Evolutionary conservation across 1,140 invertebrate genomes (phyloP).

Genomic region (Bicyclus anynana): DNA sequence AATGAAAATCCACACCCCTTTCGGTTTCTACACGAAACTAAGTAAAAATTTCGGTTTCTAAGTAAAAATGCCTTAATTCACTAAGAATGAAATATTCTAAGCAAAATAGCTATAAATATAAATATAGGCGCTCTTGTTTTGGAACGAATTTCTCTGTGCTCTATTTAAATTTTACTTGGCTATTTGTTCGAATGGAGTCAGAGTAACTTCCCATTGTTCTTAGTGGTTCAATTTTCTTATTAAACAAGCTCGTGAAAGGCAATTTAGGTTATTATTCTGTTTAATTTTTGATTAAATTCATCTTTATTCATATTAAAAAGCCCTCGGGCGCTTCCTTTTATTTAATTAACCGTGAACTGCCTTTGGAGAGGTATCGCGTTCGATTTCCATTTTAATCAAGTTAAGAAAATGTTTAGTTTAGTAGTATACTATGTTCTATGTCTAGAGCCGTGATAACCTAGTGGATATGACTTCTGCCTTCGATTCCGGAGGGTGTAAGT

Average conservation of each 20-base stretch:
- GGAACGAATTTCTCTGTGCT: slow-evolving; percentile 3
- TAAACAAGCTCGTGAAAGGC: slow-evolving; percentile 34
- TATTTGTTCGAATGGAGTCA: slow-evolving; percentile 25
- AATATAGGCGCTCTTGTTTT: slow-evolving; percentile 16
- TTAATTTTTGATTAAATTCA: slow-evolving; percentile 47
- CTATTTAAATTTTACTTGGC: slow-evolving; percentile 25
- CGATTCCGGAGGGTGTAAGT: no score
- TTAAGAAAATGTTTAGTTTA: no score
- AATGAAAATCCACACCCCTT: no score
- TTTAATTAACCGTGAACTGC: no score
- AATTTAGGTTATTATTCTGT: slow-evolving; percentile 37
- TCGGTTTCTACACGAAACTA: no score
- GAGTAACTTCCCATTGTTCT: slow-evolving; percentile 27
- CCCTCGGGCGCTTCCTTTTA: neutral
- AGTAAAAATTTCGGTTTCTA: no score
- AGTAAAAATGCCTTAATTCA: no score
- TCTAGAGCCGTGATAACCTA: no score
- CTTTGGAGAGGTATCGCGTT: no score
- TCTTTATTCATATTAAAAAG: slow-evolving; percentile 40
- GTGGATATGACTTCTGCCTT: no score
- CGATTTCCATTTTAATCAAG: no score
- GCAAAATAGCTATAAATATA: slow-evolving; percentile 17
- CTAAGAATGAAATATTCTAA: slow-evolving; percentile 9
- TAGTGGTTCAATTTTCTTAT: slow-evolving; percentile 40
- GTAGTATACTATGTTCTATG: no score